A percentile compares a stretch with the other conserved stretches of the same genome.
These are phyloP conservation scores for Watsonalla cultraria DNA, from an alignment of 2,888 invertebrate genomes.

Conservation along the genomic window DNA sequence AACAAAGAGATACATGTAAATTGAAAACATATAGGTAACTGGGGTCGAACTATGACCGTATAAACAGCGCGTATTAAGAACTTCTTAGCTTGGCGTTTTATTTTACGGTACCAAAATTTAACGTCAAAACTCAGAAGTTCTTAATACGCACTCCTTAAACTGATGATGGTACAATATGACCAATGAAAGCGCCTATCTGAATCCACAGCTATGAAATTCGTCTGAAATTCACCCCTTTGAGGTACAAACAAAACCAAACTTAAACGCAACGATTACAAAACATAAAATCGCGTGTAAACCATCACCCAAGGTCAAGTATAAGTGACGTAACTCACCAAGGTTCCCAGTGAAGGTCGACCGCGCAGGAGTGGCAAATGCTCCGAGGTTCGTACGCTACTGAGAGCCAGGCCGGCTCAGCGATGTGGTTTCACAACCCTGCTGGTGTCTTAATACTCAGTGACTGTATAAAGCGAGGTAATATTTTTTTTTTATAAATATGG, in stretches of 20 bases:
- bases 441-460: slow-evolving; percentile 65
- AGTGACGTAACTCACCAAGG: slow-evolving; percentile 60
- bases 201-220: too few species aligned
- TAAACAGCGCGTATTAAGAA: too few species aligned
- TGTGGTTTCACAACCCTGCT: slow-evolving; percentile 61
- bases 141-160: too few species aligned
- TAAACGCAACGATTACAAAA: slow-evolving; percentile 2
- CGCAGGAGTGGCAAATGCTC: slow-evolving; percentile 55
- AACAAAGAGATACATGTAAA: too few species aligned
- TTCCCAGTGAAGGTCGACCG: slow-evolving; percentile 50
- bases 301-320: slow-evolving; percentile 50
- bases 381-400: slow-evolving; percentile 63
- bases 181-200: too few species aligned
- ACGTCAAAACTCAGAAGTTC: too few species aligned
- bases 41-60: too few species aligned
- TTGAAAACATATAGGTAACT: too few species aligned
- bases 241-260: not conserved
- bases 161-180: too few species aligned
- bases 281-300: slow-evolving; percentile 11
- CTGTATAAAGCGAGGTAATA: slow-evolving; percentile 51
- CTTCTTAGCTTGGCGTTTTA: too few species aligned
- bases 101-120: too few species aligned
- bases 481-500: slow-evolving; percentile 13
- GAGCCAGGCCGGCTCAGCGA: slow-evolving; percentile 34
- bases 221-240: not conserved